These are phyloP conservation scores for Eupsittula cactorum DNA, from an alignment of 2,113 vertebrate genomes.

Conservation along the genomic window DNA sequence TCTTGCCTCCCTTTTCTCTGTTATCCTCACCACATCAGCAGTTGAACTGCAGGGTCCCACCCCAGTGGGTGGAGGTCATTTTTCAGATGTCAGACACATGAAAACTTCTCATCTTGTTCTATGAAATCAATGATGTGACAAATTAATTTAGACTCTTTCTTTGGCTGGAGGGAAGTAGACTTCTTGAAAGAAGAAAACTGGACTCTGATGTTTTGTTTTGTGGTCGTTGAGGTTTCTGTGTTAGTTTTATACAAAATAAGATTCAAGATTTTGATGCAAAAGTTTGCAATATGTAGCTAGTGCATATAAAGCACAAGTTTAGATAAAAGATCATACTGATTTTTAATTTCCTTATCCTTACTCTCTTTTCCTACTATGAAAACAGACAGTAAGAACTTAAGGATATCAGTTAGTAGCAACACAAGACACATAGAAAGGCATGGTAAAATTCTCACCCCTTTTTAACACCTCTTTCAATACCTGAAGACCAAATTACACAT, in stretches of 20 bases:
- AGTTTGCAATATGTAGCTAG: background rate
- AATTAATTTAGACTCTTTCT: background rate
- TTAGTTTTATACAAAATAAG: background rate
- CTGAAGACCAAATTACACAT: background rate
- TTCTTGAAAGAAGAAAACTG: background rate
- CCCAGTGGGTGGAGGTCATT: background rate
- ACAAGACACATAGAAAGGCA: background rate
- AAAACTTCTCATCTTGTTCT: background rate
- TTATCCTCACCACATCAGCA: constrained; percentile 1
- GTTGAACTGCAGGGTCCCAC: background rate
- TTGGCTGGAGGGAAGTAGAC: background rate
- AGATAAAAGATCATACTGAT: background rate
- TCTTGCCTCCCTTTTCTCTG: background rate
- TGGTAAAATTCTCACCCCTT: background rate
- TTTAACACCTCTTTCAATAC: background rate
- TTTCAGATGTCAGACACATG: background rate
- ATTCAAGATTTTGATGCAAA: background rate
- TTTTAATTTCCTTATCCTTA: background rate
- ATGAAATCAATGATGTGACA: background rate
- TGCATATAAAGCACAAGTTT: background rate
- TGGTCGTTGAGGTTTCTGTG: background rate
- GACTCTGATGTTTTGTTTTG: background rate
- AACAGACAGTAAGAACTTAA: background rate
- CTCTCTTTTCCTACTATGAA: background rate
- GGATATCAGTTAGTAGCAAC: background rate